These are phyloP conservation scores for Rhopalosiphum maidis DNA, from an alignment of 1,140 invertebrate genomes.

Conservation along the genomic window DNA sequence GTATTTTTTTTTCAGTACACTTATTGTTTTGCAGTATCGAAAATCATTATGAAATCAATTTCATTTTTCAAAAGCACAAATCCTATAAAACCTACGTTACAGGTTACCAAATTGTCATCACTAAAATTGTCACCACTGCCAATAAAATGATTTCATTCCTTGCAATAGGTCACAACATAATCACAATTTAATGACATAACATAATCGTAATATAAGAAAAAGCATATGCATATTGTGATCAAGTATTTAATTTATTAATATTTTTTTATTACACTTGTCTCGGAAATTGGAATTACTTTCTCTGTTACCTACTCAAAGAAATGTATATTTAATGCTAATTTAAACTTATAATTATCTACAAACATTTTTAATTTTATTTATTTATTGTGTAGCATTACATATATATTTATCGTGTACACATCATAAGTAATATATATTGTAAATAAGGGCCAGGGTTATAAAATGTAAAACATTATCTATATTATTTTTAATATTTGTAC, in stretches of 20 bases:
- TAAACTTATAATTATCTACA: neutral
- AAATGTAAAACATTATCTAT: neutral
- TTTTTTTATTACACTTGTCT: neutral
- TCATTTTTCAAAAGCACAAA: neutral
- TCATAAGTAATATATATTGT: neutral
- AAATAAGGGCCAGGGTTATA: neutral
- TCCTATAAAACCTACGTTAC: neutral
- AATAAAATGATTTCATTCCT: neutral
- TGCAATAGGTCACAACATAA: neutral
- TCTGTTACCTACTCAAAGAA: neutral
- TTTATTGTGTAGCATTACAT: neutral
- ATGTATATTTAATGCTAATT: neutral
- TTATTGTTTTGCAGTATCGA: neutral
- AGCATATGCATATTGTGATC: neutral
- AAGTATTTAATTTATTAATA: constrained; percentile 7
- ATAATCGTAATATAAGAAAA: neutral
- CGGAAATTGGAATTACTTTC: neutral
- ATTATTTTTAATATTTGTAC: neutral
- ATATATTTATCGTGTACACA: neutral
- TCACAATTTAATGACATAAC: neutral
- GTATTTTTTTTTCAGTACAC: neutral
- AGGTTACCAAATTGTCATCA: neutral
- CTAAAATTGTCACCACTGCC: neutral
- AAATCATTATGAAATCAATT: neutral
- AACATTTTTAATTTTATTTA: neutral